Percentiles rank a stretch among this genome's conserved stretches.
These are phyloP conservation scores for Ctenosaura bakeri DNA, from an alignment of 2,797 vertebrate genomes.

Conservation along the genomic window DNA sequence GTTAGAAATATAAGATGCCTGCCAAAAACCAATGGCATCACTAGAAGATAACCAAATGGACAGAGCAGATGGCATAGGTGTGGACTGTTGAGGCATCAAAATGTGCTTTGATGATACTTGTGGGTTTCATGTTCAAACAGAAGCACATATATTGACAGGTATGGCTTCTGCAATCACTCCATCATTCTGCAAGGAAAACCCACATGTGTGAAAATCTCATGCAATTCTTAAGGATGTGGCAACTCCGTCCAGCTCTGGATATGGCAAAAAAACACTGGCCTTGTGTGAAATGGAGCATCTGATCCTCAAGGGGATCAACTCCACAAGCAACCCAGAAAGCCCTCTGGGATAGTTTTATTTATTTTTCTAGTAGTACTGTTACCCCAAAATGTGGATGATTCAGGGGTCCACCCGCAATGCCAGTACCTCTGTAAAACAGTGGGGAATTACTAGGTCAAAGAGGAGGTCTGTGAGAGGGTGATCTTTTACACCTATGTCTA, in stretches of 20 bases:
- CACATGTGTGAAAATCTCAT: not conserved
- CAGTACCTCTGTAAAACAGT: too few species aligned
- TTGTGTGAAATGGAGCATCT: not conserved
- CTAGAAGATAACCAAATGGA: not conserved
- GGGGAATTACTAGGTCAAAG: too few species aligned
- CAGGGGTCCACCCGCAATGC: too few species aligned
- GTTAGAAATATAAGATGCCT: conserved; percentile 4
- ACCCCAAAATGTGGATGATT: too few species aligned
- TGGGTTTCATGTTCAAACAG: not conserved
- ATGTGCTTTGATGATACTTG: not conserved
- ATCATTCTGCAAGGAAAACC: not conserved
- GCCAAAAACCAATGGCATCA: not conserved
- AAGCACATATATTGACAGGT: not conserved
- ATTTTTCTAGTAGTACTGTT: not conserved
- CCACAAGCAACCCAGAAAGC: not conserved
- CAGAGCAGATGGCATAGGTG: not conserved
- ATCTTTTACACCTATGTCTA: too few species aligned
- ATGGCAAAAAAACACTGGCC: not conserved
- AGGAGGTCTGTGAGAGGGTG: too few species aligned
- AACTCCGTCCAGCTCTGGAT: not conserved
- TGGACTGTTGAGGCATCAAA: not conserved
- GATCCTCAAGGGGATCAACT: not conserved
- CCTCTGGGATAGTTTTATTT: not conserved
- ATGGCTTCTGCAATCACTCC: not conserved
- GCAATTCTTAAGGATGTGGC: not conserved